Conservation (phyloP, 2,113 vertebrate species). For the Notothenia coriiceps region DNA sequence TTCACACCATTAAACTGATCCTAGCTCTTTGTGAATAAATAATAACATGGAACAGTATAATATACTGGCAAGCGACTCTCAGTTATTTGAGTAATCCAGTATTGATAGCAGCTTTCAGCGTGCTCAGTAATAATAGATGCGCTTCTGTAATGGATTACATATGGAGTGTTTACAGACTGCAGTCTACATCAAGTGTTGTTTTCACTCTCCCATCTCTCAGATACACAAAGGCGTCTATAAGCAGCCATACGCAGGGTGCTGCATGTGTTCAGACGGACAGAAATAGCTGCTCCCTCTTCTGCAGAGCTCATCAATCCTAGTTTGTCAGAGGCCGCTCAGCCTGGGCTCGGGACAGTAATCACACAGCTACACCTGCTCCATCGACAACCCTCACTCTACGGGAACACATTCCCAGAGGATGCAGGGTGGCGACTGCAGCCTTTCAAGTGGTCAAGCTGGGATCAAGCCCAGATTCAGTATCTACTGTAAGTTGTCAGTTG, state of each 20-base stretch:
- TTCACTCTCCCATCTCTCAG: constrained; percentile 14
- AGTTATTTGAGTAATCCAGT: constrained; percentile 39
- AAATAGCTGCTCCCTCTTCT: constrained; percentile 59
- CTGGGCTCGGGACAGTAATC: constrained; percentile 51
- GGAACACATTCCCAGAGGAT: constrained; percentile 17
- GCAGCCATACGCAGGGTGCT: constrained; percentile 14
- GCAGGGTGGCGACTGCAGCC: constrained; percentile 1
- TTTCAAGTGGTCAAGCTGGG: constrained; percentile 17
- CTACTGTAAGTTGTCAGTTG: neutral
- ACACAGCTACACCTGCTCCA: constrained; percentile 53
- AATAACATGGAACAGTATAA: constrained; percentile 22
- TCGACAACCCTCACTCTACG: constrained; percentile 21
- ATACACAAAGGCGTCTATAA: constrained; percentile 4
- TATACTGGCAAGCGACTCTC: neutral
- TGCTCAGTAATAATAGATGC: constrained; percentile 28
- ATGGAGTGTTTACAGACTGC: constrained; percentile 2
- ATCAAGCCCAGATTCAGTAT: constrained; percentile 4
- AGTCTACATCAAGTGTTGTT: constrained; percentile 17
- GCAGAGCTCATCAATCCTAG: constrained; percentile 67
- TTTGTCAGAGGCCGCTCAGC: constrained; percentile 53
- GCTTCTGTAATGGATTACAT: constrained; percentile 9
- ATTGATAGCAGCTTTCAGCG: constrained; percentile 25
- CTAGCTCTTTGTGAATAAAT: constrained; percentile 22
- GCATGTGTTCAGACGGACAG: constrained; percentile 55
- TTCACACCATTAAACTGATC: constrained; percentile 6